phyloP scores from a whole-genome alignment of 1,140 invertebrate species.

The Brachionus paranguensis region DNA sequence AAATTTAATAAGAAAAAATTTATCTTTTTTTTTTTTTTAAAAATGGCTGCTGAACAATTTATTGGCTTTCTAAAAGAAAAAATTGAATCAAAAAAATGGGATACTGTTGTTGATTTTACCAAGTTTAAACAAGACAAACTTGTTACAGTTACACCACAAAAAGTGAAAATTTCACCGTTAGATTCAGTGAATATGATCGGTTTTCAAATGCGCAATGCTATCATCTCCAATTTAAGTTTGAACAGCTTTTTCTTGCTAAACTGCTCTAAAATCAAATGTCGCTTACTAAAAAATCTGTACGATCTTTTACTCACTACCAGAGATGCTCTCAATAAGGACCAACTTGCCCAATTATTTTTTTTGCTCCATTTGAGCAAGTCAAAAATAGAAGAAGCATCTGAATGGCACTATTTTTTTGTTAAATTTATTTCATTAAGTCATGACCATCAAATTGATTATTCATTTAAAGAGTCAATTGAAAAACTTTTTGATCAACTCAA shows the following conservation, averaged over 20 bases:
- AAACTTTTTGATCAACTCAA: not conserved
- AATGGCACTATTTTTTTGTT: not conserved
- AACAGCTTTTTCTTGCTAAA: not conserved
- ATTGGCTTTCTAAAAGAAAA: not conserved
- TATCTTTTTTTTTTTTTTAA: too few species aligned
- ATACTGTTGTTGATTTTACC: not conserved
- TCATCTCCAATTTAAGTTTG: not conserved
- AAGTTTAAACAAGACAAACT: not conserved
- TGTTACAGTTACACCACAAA: not conserved
- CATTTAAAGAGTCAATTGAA: not conserved
- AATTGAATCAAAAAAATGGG: not conserved
- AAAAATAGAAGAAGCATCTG: not conserved
- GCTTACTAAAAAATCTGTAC: not conserved
- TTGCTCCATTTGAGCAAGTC: not conserved
- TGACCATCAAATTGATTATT: not conserved
- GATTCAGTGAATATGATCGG: not conserved
- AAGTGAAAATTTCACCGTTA: not conserved
- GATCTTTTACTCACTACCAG: not conserved
- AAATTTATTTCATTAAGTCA: not conserved
- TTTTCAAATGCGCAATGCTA: not conserved
- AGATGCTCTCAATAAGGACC: not conserved
- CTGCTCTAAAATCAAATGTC: not conserved
- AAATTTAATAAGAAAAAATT: not conserved
- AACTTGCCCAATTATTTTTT: not conserved
- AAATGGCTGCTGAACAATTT: not conserved